A percentile compares a stretch with the other conserved stretches of the same genome.
Evolutionary conservation across 2,797 vertebrate species (phyloP).

Genomic region (Platalea minor): DNA sequence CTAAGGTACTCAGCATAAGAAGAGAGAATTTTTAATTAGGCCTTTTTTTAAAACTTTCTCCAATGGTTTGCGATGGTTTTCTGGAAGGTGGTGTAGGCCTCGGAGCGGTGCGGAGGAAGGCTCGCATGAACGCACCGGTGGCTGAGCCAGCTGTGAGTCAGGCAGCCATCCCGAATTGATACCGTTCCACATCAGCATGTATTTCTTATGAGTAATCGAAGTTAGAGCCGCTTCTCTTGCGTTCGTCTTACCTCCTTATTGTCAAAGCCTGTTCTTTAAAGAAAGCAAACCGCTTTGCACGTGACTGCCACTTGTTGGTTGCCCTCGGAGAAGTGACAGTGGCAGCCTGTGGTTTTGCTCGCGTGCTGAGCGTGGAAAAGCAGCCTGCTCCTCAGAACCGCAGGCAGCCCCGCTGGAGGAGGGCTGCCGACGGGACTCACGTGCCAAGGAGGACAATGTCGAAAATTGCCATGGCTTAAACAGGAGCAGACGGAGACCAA

Average conservation of each 20-base stretch:
- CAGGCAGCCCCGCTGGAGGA: neutral
- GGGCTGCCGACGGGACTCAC: neutral
- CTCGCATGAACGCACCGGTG: fast-evolving
- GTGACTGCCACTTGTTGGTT: neutral
- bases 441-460: neutral
- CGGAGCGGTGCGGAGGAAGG: neutral
- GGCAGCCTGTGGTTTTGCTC: neutral
- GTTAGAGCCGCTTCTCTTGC: neutral
- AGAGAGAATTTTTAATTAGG: neutral
- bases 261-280: neutral
- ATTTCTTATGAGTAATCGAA: neutral
- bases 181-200: neutral
- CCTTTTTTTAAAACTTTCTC: neutral
- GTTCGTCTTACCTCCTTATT: neutral
- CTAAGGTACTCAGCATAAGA: neutral
- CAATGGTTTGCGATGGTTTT: neutral
- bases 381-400: fast-evolving
- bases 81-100: neutral
- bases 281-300: neutral
- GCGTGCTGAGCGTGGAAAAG: fast-evolving
- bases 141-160: neutral
- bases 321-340: neutral
- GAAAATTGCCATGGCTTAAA: neutral
- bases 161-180: neutral
- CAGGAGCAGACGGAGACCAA: neutral